Base-by-base conservation (phyloP, 1,140 invertebrate species). In the Pristionchus pacificus region DNA sequence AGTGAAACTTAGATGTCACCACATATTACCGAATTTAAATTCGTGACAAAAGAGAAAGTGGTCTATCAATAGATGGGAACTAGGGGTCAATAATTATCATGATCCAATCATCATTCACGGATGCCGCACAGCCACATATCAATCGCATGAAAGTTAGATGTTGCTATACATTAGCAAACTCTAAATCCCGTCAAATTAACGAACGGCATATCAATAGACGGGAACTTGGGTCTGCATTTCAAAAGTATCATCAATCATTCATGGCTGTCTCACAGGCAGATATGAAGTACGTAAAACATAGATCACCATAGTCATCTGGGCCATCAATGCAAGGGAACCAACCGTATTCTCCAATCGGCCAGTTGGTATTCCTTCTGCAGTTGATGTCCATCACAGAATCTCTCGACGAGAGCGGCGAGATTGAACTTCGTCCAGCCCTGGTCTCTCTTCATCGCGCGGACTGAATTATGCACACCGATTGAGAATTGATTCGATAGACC, bases 311-410 rank as follows among this genome's bases (percentile, higher is more conserved):
- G 19, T 10, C 6, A 49, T 49, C 6, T 49, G n/a, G n/a, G n/a
- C n/a, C n/a, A n/a, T n/a, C n/a, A n/a, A n/a, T 10, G 15, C 15
- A 68, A 2, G 28, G 33, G 76, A 71, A 29, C 19, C 27, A 28
- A 78, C 77, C 78, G 29, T 10, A 64, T 92, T 72, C 96, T 89
- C 96, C 96, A 98, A 85, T 98, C 96, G 1, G 94, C 93, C 32
- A 94, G 84, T 84, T 97, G 95, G 84, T 91, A 93, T 69, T 90
- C 88, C 85, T 98, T 98, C 79, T 97, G 90, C 0, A 90, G 88
- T 10, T 6, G 6, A 74, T 89, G 85, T 15, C 95, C 85, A 27
- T 89, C 85, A 82, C 93, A 94, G 83, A 92, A 95, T 57, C 88
- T 85, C 74, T 90, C 87, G 10, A 98, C 84, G 1, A 98, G 85